phyloP scores from a whole-genome alignment of 2,113 vertebrate genomes.

The Columba janthina region DNA sequence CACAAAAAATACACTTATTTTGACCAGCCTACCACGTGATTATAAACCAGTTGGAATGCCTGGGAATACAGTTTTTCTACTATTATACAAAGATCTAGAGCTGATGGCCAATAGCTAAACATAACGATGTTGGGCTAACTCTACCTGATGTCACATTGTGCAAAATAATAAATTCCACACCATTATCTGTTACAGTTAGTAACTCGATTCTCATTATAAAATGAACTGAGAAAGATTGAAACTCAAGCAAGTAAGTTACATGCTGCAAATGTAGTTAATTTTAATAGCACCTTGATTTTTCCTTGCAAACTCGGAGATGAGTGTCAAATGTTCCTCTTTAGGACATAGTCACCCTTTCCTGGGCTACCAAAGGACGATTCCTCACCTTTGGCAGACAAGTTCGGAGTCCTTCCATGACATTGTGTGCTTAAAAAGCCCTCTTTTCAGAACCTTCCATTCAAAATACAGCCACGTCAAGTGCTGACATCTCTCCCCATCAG shows the following conservation, averaged over 20 bases:
- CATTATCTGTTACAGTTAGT: slow-evolving; percentile 44
- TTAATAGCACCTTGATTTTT: neutral
- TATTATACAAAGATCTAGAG: neutral
- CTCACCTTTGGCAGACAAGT: neutral
- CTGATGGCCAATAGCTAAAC: slow-evolving; percentile 29
- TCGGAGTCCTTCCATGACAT: neutral
- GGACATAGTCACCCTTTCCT: neutral
- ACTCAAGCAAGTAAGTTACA: slow-evolving; percentile 19
- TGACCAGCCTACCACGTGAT: slow-evolving; percentile 33
- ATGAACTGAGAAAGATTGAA: slow-evolving; percentile 53
- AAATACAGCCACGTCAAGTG: neutral
- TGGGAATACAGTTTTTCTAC: slow-evolving; percentile 7
- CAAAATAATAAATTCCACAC: slow-evolving; percentile 55
- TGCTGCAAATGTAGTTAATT: neutral
- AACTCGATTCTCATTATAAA: slow-evolving; percentile 60
- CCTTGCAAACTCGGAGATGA: neutral
- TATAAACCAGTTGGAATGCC: slow-evolving; percentile 2
- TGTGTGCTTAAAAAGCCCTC: neutral
- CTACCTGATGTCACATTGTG: neutral
- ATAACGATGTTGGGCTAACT: neutral
- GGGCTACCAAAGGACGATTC: neutral
- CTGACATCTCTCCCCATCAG: neutral
- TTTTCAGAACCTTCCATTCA: neutral
- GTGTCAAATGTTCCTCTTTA: neutral
- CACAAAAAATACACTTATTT: slow-evolving; percentile 16